These are phyloP conservation scores for Lepus oiostolus DNA, from an alignment of 2,797 vertebrate genomes.

Conservation along the genomic window DNA sequence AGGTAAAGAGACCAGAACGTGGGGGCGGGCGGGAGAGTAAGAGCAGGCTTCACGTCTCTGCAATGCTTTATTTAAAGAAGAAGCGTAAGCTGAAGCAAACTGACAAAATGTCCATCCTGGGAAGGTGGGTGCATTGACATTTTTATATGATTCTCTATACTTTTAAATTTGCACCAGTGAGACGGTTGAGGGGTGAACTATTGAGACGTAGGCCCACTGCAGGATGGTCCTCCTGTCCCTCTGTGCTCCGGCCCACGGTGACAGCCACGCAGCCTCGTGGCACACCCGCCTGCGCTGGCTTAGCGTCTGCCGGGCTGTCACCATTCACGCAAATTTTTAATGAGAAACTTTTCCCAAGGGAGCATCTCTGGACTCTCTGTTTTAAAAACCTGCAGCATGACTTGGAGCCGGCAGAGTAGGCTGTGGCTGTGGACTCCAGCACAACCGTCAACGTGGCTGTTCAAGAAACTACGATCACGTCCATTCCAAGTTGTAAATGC, in stretches of 20 bases:
- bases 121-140: background rate
- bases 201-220: conserved; percentile 85
- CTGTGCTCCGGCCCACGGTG: conserved; percentile 88
- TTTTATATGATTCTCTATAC: background rate
- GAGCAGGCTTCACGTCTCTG: background rate
- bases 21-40: background rate
- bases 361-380: conserved; percentile 95
- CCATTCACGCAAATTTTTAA: conserved; percentile 90
- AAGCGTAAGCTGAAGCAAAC: background rate
- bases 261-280: conserved; percentile 87
- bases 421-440: conserved; percentile 92
- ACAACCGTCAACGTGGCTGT: conserved; percentile 92
- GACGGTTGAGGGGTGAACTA: conserved; percentile 88
- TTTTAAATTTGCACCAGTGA: conserved; percentile 83
- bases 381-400: conserved; percentile 94
- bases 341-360: conserved; percentile 93
- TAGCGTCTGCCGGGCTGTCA: conserved; percentile 90
- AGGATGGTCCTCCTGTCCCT: conserved; percentile 90
- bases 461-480: conserved; percentile 95
- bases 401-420: conserved; percentile 92
- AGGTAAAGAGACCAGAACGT: background rate
- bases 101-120: background rate
- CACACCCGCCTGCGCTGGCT: conserved; percentile 88
- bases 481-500: conserved; percentile 99
- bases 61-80: conserved; percentile 48